Conservation (phyloP, 1,140 invertebrate genomes). For the Drosophila repleta region DNA sequence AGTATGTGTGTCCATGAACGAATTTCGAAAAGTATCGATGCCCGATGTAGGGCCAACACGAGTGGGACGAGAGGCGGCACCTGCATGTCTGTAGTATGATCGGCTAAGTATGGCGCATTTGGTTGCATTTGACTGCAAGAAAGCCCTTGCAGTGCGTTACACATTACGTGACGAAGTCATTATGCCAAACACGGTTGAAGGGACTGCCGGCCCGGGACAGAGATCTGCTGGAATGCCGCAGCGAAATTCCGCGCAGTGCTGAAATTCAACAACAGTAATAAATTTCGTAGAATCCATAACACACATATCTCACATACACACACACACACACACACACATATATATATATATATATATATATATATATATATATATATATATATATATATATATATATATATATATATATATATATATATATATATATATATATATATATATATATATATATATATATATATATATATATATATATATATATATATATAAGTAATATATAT, state of each 20-base stretch:
- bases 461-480: neutral
- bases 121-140: neutral
- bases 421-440: neutral
- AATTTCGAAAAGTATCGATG: too few relatives aligned
- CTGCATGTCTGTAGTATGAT: neutral
- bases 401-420: too few relatives aligned
- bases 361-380: neutral
- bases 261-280: conserved; percentile 70
- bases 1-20: too few relatives aligned
- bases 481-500: too few relatives aligned
- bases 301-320: neutral
- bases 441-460: neutral
- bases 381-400: neutral
- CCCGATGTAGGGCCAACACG: too few relatives aligned
- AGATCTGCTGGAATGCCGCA: conserved; percentile 13
- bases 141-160: neutral
- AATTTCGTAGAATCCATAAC: conserved; percentile 42
- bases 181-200: neutral
- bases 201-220: conserved; percentile 17
- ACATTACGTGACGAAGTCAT: neutral
- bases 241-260: conserved; percentile 29
- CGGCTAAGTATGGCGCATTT: neutral
- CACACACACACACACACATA: neutral
- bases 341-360: neutral
- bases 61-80: too few relatives aligned